phyloP scores from a whole-genome alignment of 2,797 vertebrate genomes.

The Propithecus deckenii region DNA sequence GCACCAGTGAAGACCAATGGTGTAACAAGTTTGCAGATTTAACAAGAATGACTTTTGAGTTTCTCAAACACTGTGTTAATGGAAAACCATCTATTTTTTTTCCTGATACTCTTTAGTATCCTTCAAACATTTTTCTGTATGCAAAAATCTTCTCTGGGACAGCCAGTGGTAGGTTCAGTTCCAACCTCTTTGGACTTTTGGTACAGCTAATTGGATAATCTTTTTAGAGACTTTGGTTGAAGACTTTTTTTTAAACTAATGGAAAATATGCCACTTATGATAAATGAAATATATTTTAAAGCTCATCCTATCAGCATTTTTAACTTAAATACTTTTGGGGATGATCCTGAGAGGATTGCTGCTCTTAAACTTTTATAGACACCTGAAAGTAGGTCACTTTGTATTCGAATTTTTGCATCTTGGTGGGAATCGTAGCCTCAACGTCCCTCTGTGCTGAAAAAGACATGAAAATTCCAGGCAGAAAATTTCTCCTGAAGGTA shows the following conservation, averaged over 20 bases:
- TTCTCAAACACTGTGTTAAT: neutral
- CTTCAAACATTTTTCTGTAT: constrained; percentile 7
- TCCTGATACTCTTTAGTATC: neutral
- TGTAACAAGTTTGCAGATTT: constrained; percentile 35
- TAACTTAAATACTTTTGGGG: constrained; percentile 36
- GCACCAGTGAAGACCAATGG: neutral
- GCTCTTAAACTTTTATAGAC: neutral
- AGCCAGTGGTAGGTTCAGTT: neutral
- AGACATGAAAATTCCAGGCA: neutral
- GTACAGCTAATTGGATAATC: neutral
- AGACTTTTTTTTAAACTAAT: neutral
- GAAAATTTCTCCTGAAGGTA: neutral
- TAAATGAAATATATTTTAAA: constrained; percentile 44
- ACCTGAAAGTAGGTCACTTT: neutral
- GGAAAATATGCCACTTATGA: neutral
- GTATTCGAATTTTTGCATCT: neutral
- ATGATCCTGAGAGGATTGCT: neutral
- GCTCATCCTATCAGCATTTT: neutral
- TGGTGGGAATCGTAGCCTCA: neutral
- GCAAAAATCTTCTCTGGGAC: constrained; percentile 12
- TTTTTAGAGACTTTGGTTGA: constrained; percentile 31
- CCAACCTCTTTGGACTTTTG: neutral
- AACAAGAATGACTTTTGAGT: neutral
- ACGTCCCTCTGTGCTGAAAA: neutral
- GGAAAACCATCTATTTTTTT: neutral